Conservation (phyloP, 2,797 vertebrate species). For the Xenentodon cancila region DNA sequence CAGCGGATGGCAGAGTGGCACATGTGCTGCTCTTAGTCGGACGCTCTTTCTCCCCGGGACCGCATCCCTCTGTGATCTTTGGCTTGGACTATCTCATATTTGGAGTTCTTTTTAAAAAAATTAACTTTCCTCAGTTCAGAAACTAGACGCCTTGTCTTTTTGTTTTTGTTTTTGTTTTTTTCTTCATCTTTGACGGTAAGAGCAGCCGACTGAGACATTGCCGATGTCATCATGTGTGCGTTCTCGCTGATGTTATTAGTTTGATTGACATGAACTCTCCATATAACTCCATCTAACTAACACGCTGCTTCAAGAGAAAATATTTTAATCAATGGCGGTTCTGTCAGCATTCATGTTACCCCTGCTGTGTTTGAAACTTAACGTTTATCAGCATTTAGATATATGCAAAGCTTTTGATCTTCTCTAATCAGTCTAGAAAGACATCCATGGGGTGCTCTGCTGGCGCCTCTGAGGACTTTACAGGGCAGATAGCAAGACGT, state of each 20-base stretch:
- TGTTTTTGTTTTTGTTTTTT: slow-evolving; percentile 5
- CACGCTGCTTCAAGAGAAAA: slow-evolving; percentile 5
- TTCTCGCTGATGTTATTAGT: slow-evolving; percentile 15
- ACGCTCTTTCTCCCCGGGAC: slow-evolving; percentile 39
- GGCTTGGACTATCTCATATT: slow-evolving; percentile 51
- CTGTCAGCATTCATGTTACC: background rate
- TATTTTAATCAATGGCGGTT: slow-evolving; percentile 10
- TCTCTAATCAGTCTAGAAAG: slow-evolving; percentile 46
- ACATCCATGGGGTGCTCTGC: background rate
- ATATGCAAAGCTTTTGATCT: background rate
- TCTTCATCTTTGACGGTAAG: slow-evolving; percentile 68
- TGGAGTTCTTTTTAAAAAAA: slow-evolving; percentile 16
- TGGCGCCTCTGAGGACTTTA: slow-evolving; percentile 61
- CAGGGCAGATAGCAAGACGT: slow-evolving; percentile 56
- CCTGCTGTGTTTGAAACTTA: slow-evolving; percentile 18
- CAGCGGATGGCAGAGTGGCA: slow-evolving; percentile 49
- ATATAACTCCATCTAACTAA: slow-evolving; percentile 18
- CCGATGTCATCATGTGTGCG: background rate
- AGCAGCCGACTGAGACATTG: background rate
- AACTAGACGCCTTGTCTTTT: background rate
- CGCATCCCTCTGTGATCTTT: slow-evolving; percentile 20
- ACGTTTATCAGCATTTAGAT: slow-evolving; percentile 5
- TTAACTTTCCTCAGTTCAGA: slow-evolving; percentile 25
- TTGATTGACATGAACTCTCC: slow-evolving; percentile 27
- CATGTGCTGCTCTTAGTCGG: slow-evolving; percentile 58